Percentiles rank a stretch among this genome's conserved stretches.
These are phyloP conservation scores for Sebastes schlegelii DNA, from an alignment of 2,113 vertebrate species.

Conservation along the genomic window DNA sequence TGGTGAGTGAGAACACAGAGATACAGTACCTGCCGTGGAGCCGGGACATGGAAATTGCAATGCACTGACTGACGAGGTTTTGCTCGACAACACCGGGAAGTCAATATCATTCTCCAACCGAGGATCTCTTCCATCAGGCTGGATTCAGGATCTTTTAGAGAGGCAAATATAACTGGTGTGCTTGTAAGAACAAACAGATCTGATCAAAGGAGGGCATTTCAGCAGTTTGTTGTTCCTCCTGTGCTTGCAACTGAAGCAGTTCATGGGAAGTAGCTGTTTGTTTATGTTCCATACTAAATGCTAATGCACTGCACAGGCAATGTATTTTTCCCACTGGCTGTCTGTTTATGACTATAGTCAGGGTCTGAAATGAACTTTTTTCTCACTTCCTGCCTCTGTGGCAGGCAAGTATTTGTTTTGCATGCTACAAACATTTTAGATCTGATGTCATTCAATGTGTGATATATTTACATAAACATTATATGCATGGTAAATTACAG, in stretches of 20 bases:
- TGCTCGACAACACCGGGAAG: slow-evolving; percentile 5
- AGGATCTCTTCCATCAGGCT: background rate
- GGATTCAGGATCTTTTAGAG: background rate
- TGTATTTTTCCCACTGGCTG: background rate
- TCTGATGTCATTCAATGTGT: no score
- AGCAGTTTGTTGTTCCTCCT: slow-evolving; percentile 3
- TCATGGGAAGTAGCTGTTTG: slow-evolving; percentile 16
- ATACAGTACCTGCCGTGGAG: background rate
- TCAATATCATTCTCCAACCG: background rate
- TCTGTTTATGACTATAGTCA: slow-evolving; percentile 1
- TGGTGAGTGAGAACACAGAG: slow-evolving; percentile 20
- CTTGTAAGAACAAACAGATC: background rate
- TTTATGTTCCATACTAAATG: slow-evolving; percentile 1
- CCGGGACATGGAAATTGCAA: background rate
- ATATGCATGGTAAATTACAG: no score
- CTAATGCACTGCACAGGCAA: background rate
- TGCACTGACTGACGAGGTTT: slow-evolving; percentile 19
- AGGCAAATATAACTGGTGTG: background rate
- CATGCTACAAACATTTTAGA: no score
- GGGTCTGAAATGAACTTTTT: no score
- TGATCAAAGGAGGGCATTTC: background rate
- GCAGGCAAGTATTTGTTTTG: no score
- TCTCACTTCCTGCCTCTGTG: no score
- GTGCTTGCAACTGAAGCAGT: slow-evolving; percentile 1
- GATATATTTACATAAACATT: no score